These are phyloP conservation scores for Nomada lathburiana DNA, from an alignment of 2,888 invertebrate genomes.

Conservation along the genomic window DNA sequence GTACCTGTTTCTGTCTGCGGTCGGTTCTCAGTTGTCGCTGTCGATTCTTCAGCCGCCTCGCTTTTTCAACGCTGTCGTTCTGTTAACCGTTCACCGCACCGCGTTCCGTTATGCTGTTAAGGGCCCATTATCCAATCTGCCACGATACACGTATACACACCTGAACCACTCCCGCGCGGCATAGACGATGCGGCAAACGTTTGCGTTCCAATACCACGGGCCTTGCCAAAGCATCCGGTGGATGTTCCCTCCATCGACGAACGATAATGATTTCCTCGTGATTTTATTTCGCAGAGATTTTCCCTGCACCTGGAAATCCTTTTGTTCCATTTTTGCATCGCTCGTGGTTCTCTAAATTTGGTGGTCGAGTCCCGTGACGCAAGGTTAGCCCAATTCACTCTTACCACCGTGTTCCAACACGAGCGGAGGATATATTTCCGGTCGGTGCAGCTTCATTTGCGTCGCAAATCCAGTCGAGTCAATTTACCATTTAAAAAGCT, in stretches of 20 bases:
- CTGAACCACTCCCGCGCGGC: constrained; percentile 32
- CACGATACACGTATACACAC: constrained; percentile 42
- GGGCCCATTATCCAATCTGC: constrained; percentile 60
- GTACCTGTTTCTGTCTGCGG: too few relatives aligned
- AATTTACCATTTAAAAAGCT: not conserved
- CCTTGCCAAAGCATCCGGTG: not conserved
- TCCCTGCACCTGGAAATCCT: not conserved
- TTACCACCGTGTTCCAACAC: not conserved
- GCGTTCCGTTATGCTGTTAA: constrained; percentile 59
- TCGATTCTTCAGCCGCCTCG: too few relatives aligned
- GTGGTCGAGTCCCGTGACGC: too few relatives aligned
- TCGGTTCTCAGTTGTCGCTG: not conserved
- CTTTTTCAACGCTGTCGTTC: not conserved
- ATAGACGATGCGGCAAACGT: constrained; percentile 21
- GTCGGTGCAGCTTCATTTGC: not conserved
- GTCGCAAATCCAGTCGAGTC: not conserved
- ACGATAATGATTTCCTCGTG: not conserved
- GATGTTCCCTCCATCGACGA: not conserved
- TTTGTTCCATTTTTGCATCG: too few relatives aligned
- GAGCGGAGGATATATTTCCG: not conserved
- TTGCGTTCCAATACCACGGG: not conserved
- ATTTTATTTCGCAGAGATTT: not conserved
- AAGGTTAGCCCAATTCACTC: too few relatives aligned
- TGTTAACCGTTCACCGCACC: constrained; percentile 12
- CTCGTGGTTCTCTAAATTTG: too few relatives aligned